Base-by-base conservation (phyloP, 2,888 invertebrate species). In the Anagyrus pseudococci region DNA sequence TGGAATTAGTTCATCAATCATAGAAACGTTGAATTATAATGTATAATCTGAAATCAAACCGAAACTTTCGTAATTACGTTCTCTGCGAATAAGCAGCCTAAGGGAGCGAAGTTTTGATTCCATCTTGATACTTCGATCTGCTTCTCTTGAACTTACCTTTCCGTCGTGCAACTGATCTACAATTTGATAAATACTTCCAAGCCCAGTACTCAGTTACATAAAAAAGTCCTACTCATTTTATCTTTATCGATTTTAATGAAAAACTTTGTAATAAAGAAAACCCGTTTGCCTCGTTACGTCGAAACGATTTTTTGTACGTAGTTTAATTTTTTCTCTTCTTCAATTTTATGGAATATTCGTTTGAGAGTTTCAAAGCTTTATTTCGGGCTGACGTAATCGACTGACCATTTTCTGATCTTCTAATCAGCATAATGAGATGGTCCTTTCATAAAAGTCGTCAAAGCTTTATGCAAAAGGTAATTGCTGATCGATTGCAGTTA, bases 371-470 rank as follows among this genome's bases (percentile, higher is more conserved):
- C n/a, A n/a, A n/a, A n/a, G n/a, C 50, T 48, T 46, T 55, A 58
- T 47, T 37, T 47, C 49, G 33, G 49, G 33, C 43, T 44, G 43
- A 33, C 52, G 48, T n/a, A 20, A 29, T 54, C 47, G 52, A 22
- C 48, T 19, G 26, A 23, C 22, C 20, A 33, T 44, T 48, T 7
- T 52, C 43, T 61, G 60, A 57, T 52, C 58, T 49, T 52, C 53
- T 63, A 63, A 63, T 63, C 55, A 48, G 20, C 37, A 25, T 53
- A 49, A 58, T 58, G 54, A 62, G 62, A 56, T 62, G 4, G n/a
- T 19, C 41, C 29, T 41, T 59, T 48, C 54, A 19, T 55, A 17
- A 41, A 25, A 20, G 22, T 17, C 15, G 48, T 19, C 25, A 19
- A 22, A 37, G 33, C 58, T 8, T 15, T 7, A 17, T 15, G 43